Base-by-base conservation (phyloP, 1,140 invertebrate species). In the Drosophila miranda region DNA sequence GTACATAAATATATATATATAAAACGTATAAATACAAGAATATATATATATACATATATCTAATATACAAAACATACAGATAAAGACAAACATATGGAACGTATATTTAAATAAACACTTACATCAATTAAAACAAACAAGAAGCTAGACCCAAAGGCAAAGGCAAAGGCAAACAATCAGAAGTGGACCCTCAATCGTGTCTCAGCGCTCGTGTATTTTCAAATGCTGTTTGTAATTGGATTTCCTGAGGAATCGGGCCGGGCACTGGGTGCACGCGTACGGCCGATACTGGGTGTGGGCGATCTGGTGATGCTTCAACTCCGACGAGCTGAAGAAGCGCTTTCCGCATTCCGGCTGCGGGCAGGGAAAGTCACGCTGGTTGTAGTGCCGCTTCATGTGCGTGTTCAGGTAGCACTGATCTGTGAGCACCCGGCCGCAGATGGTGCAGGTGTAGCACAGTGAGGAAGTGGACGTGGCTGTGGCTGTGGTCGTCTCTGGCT, bases 221-320 rank as follows among this genome's bases (percentile, higher is more conserved):
- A 94, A 92, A 75, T 97, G 96, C 67, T 97, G 96, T 89, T 96
- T 96, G 82, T 95, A 96, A 89, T 96, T 96, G 87, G 96, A 96
- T 6, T 95, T 95, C 88, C 97, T 96, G 28, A 96, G 94, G 90
- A 97, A 97, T 0, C 94, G 94, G 1, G 95, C 94, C 14, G 92
- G 90, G 80, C 96, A 97, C 0, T 94, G 90, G 2, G 93, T 89
- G 79, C 96, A 97, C 78, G 94, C 94, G 66, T 94, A 95, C 0
- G 96, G 95, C 9, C 95, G 91, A 89, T 96, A 94, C 19, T 95
- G 95, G 1, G 95, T 96, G 90, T 97, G 96, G 0, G 94, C 94
- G 11, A 95, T 95, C 91, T 96, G 96, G 52, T 90, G 89, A 54
- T 90, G 89, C 43, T 89, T 90, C 14, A 90, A 58, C 44, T 89